Conservation (phyloP, 2,113 vertebrate species). For the Edolisoma coerulescens region DNA sequence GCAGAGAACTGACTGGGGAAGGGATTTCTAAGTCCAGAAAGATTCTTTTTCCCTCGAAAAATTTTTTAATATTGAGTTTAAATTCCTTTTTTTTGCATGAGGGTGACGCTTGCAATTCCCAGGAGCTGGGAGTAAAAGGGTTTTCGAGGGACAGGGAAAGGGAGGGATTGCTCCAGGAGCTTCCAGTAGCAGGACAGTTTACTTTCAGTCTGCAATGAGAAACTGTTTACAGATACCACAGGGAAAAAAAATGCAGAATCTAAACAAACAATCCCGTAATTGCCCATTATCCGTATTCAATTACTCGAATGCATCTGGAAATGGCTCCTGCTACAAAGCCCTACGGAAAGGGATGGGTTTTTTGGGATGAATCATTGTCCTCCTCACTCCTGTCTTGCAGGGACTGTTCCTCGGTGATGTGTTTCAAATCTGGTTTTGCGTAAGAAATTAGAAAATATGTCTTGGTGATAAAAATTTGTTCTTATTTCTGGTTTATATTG, state of each 20-base stretch:
- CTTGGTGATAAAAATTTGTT: neutral
- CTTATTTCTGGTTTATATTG: neutral
- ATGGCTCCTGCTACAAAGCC: neutral
- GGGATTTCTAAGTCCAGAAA: neutral
- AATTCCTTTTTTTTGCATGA: neutral
- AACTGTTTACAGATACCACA: slow-evolving; percentile 54
- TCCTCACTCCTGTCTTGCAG: neutral
- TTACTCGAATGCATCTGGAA: slow-evolving; percentile 57
- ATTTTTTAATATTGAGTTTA: neutral
- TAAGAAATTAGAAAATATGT: neutral
- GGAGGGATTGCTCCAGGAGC: neutral
- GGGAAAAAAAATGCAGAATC: neutral
- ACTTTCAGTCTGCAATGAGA: neutral
- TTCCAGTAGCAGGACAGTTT: slow-evolving; percentile 23
- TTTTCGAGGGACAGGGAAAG: neutral
- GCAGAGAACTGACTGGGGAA: neutral
- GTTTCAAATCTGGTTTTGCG: neutral
- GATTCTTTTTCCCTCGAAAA: fast-evolving
- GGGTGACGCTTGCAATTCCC: neutral
- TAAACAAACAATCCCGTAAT: slow-evolving; percentile 65
- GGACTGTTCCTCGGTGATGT: neutral
- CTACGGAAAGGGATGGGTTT: neutral
- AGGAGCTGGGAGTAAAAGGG: neutral
- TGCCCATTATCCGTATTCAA: slow-evolving; percentile 56
- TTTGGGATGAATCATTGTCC: slow-evolving; percentile 25